Evolutionary conservation across 2,888 invertebrate genomes (phyloP).

Genomic region (Drosophila birchii): DNA sequence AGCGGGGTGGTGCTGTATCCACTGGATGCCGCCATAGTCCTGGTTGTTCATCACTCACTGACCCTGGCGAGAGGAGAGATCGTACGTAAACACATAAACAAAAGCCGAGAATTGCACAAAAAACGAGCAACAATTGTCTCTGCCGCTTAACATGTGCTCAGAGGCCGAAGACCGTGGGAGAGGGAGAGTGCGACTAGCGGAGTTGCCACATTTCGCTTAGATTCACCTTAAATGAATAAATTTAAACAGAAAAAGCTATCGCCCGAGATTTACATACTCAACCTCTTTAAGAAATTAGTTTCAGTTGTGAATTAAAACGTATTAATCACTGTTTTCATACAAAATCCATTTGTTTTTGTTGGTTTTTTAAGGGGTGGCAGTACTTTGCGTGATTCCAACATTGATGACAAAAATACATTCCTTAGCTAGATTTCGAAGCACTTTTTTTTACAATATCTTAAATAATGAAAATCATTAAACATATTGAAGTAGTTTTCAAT

Average conservation of each 20-base stretch:
- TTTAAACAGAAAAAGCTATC: neutral
- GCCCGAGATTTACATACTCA: no score
- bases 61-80: slow-evolving; percentile 22
- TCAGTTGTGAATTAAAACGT: neutral
- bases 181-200: slow-evolving; percentile 46
- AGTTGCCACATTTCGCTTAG: slow-evolving; percentile 55
- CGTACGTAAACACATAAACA: slow-evolving; percentile 10
- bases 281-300: neutral
- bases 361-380: slow-evolving; percentile 5
- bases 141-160: slow-evolving; percentile 67
- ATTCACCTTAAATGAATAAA: neutral
- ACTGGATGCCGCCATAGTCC: slow-evolving; percentile 80
- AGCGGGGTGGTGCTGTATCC: slow-evolving; percentile 77
- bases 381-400: neutral
- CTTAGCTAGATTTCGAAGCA: neutral
- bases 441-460: neutral
- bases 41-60: slow-evolving; percentile 71
- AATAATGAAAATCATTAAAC: no score
- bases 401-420: neutral
- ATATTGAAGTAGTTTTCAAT: no score
- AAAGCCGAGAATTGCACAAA: slow-evolving; percentile 16
- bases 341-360: neutral
- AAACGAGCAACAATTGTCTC: slow-evolving; percentile 68
- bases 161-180: slow-evolving; percentile 53
- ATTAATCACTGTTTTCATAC: neutral